Percentiles rank a stretch among this genome's conserved stretches.
phyloP scores from a whole-genome alignment of 2,113 vertebrate genomes.

The Astur gentilis region DNA sequence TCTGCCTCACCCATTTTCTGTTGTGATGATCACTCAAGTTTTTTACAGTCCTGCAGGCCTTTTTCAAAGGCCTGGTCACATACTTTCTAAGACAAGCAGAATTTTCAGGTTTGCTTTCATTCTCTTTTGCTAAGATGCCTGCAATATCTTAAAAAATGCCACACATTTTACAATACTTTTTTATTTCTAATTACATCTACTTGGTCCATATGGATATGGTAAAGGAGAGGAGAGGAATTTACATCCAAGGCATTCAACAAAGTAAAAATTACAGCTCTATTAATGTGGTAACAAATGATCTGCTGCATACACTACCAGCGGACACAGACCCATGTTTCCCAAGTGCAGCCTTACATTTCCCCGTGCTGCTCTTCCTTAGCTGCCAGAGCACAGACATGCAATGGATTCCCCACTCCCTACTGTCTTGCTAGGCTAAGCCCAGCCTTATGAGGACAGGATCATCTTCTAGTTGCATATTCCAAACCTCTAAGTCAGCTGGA shows the following conservation, averaged over 20 bases:
- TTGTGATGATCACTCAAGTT: not conserved
- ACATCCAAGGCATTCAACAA: not conserved
- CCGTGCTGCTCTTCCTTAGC: not conserved
- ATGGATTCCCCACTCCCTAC: not conserved
- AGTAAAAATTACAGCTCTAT: not conserved
- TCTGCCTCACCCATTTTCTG: not conserved
- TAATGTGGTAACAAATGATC: not conserved
- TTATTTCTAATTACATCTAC: not conserved
- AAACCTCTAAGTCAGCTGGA: not conserved
- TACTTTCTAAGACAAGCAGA: not conserved
- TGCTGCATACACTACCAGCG: not conserved
- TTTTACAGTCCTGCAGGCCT: not conserved
- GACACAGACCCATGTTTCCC: not conserved
- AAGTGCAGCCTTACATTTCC: not conserved
- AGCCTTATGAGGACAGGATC: not conserved
- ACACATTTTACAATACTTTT: not conserved
- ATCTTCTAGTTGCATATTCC: not conserved
- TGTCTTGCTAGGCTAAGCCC: not conserved
- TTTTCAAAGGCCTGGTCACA: not conserved
- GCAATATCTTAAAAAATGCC: not conserved
- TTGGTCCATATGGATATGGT: not conserved
- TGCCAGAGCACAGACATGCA: not conserved
- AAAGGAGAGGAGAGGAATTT: not conserved
- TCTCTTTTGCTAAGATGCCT: not conserved
- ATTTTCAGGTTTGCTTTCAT: not conserved